Evolutionary conservation across 2,888 invertebrate genomes (phyloP).

Genomic region (Sympetrum striolatum): DNA sequence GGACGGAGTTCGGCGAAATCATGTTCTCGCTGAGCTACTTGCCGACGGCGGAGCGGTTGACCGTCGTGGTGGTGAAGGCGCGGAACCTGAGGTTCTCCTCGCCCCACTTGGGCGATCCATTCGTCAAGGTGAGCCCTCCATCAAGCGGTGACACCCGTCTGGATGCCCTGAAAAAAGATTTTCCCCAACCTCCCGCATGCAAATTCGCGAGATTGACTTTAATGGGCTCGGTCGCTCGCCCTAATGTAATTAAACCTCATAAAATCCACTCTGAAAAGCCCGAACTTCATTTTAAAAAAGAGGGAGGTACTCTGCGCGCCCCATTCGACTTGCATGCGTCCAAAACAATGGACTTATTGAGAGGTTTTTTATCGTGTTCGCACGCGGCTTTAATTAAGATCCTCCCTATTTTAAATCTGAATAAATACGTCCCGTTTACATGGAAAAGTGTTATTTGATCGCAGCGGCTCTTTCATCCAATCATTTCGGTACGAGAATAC

Average conservation of each 20-base stretch:
- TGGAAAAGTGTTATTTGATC: not conserved
- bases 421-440: no score
- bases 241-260: no score
- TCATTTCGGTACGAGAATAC: no score
- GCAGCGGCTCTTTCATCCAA: no score
- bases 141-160: not conserved
- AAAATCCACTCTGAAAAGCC: not conserved
- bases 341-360: not conserved
- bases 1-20: slow-evolving; percentile 76
- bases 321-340: not conserved
- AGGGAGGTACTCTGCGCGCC: not conserved
- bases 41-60: slow-evolving; percentile 81
- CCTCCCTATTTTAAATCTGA: not conserved
- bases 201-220: no score
- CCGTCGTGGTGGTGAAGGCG: slow-evolving; percentile 78
- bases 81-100: slow-evolving; percentile 71
- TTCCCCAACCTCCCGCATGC: no score
- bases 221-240: not conserved
- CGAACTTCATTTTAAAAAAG: not conserved
- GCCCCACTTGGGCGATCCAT: slow-evolving; percentile 70
- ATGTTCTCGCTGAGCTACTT: slow-evolving; percentile 83
- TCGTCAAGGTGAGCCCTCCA: slow-evolving; percentile 70
- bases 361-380: no score
- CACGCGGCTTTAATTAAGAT: not conserved
- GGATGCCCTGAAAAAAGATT: no score